Evolutionary conservation across 2,113 vertebrate genomes (phyloP), one percentile per base, ranked within the genome.

Genomic region (Litocranius walleri): DNA sequence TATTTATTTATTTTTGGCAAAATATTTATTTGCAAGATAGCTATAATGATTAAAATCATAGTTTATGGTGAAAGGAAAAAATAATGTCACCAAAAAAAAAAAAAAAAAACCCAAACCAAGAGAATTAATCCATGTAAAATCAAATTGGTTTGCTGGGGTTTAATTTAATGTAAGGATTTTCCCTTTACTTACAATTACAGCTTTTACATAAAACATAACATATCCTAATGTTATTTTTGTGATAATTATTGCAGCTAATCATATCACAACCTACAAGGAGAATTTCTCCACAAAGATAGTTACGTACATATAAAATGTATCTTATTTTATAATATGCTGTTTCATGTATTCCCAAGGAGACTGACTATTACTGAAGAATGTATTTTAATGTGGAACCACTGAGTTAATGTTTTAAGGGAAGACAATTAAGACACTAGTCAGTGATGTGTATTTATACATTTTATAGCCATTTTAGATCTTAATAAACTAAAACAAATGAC

Each of bases 221-320:
- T 74, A 95, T 23, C 77, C 45, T 88, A 94, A 81, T 45, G 15
- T 45, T 78, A 89, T 82, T 96, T 97, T 94, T 95, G 86, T 77
- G 95, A 62, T 95, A 97, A 95, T 97, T 89, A 94, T 96, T 93
- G 50, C 6, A 92, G 33, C 62, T 85, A 96, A 84, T 96, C 64
- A 89, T 87, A 92, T 85, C 36, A 92, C 9, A 95, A 71, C 19
- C 95, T 95, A 40, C 21, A 87, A 96, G 13, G 40, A 94, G 10
- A 52, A 91, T 91, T 92, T 77, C 36, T 87, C 95, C 36, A 80
- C 92, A 96, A 91, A 89, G 57, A 88, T 64, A 94, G 61, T 62
- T 96, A 83, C 77, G 17, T 43, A 97, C 52, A 88, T 92, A 81
- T 43, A 52, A 95, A 94, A 85, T 95, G 36, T 77, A 45, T 93